Conservation (phyloP, 2,113 vertebrate genomes). For the Sebastes fasciatus region DNA sequence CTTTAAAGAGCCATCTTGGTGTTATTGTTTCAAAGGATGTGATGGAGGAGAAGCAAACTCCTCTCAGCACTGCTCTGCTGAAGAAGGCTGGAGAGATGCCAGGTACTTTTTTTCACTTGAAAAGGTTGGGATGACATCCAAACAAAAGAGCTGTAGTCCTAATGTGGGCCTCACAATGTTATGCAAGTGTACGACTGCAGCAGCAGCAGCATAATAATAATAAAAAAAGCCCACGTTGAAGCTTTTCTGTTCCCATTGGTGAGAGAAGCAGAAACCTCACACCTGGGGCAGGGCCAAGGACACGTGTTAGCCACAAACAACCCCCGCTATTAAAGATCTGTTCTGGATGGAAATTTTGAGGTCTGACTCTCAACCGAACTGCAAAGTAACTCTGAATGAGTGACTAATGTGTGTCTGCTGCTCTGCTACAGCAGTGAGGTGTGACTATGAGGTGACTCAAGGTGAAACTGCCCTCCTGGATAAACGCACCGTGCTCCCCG, state of each 20-base stretch:
- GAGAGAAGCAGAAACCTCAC: conserved; percentile 56
- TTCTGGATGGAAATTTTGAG: conserved; percentile 59
- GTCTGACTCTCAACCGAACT: conserved; percentile 44
- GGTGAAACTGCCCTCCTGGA: conserved; percentile 25
- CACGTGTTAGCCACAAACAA: conserved; percentile 61
- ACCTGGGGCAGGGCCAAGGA: conserved; percentile 63
- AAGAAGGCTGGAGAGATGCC: conserved; percentile 64
- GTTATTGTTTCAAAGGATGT: conserved; percentile 42
- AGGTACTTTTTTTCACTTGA: conserved; percentile 71
- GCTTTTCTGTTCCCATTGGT: conserved; percentile 56
- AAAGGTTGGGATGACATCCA: conserved; percentile 74
- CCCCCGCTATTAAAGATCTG: conserved; percentile 49
- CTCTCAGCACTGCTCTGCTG: conserved; percentile 43
- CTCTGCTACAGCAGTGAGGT: conserved; percentile 23
- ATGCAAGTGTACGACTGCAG: conserved; percentile 73
- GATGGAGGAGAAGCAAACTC: conserved; percentile 32
- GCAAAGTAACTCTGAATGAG: conserved; percentile 51
- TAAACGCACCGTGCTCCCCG: background rate
- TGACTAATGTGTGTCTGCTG: conserved; percentile 43
- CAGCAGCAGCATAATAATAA: conserved; percentile 52
- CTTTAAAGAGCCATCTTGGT: conserved; percentile 33
- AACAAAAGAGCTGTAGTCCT: conserved; percentile 71
- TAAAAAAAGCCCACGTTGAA: conserved; percentile 62
- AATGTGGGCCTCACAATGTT: conserved; percentile 74
- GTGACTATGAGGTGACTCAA: conserved; percentile 32